phyloP scores from a whole-genome alignment of 2,113 vertebrate genomes.

The Mormoops blainvillei region DNA sequence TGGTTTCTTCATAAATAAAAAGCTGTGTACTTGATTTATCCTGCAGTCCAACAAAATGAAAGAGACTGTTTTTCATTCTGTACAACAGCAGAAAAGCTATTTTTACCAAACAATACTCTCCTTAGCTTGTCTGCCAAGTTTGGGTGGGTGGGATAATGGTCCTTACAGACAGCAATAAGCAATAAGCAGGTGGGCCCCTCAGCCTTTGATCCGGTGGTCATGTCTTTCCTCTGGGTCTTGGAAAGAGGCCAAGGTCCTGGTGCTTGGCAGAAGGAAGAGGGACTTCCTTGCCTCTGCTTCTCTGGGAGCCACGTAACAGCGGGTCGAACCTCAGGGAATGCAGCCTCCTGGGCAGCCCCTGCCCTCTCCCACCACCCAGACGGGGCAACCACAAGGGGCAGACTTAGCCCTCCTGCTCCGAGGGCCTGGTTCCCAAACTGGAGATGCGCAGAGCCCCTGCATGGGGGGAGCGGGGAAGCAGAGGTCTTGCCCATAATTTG shows the following conservation, averaged over 20 bases:
- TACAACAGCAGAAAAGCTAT: slow-evolving; percentile 9
- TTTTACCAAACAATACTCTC: slow-evolving; percentile 23
- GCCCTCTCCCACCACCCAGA: neutral
- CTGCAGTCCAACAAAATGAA: slow-evolving; percentile 37
- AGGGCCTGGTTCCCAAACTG: neutral
- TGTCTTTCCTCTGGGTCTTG: neutral
- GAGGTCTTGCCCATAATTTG: neutral
- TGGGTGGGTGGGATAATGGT: neutral
- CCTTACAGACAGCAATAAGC: neutral
- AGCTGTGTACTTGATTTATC: slow-evolving; percentile 39
- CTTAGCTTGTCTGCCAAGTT: slow-evolving; percentile 4
- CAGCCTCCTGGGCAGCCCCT: neutral
- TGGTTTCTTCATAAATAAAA: slow-evolving; percentile 61
- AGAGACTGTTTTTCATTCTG: slow-evolving; percentile 29
- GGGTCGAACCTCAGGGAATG: neutral
- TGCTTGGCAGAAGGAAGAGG: neutral
- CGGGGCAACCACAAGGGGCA: neutral
- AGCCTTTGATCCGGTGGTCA: neutral
- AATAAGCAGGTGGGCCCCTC: neutral
- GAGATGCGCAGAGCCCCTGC: neutral
- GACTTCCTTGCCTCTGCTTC: neutral
- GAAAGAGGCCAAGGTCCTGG: neutral
- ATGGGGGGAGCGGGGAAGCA: neutral
- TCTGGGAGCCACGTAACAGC: neutral
- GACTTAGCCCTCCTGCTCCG: neutral